Conservation (phyloP, 1,140 invertebrate species). For the Chironomus tepperi region DNA sequence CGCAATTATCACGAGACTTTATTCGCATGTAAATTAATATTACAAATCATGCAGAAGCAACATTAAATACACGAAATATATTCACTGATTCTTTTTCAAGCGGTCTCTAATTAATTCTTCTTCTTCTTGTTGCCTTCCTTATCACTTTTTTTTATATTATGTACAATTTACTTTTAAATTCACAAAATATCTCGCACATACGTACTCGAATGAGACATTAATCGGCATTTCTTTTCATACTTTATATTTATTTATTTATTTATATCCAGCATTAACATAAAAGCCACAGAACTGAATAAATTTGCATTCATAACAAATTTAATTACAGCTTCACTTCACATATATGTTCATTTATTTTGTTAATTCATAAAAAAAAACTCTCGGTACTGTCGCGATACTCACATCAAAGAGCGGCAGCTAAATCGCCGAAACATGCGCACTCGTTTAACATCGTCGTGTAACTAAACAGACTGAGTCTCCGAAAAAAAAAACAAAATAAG, state of each 20-base stretch:
- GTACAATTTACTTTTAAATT: too few species aligned
- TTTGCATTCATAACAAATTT: slow-evolving; percentile 20
- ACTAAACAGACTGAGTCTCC: slow-evolving; percentile 3
- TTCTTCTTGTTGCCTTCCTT: too few species aligned
- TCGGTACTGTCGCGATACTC: not conserved
- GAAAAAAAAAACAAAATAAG: not conserved
- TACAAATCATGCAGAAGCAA: too few species aligned
- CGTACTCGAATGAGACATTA: too few species aligned
- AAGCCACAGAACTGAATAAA: slow-evolving; percentile 11
- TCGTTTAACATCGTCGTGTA: slow-evolving; percentile 1
- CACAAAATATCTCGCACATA: too few species aligned
- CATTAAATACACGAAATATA: too few species aligned
- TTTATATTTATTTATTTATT: too few species aligned
- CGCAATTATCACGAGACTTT: too few species aligned
- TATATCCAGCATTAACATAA: not conserved
- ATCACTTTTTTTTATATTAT: too few species aligned
- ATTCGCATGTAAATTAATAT: too few species aligned
- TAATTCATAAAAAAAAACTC: not conserved
- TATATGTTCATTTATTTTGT: not conserved
- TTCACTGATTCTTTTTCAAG: too few species aligned
- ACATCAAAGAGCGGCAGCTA: not conserved
- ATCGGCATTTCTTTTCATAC: not conserved
- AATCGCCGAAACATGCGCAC: slow-evolving; percentile 17
- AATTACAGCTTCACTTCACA: slow-evolving; percentile 17
- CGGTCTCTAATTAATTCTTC: too few species aligned